Evolutionary conservation across 64 coral and sea anemone species (phyloP), one percentile per base, ranked within the genome.

Genomic region (Montipora foliosa): DNA sequence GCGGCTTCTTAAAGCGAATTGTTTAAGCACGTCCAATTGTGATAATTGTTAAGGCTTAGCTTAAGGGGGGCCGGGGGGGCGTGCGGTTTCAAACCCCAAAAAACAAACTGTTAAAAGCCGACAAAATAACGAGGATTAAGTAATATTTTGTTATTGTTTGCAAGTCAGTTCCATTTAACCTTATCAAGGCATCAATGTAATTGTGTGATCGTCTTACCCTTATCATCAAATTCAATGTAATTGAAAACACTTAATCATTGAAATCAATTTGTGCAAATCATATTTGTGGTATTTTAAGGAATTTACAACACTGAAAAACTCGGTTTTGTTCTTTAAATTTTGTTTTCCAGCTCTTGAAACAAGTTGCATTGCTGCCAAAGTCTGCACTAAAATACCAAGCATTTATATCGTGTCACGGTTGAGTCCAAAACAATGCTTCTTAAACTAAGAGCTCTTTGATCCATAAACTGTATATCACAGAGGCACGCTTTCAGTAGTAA

Each of bases 101-200:
- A 86, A 86, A 86, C 82, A 86, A 84, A 67, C 44, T 19, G 46
- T 46, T 84, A 84, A 70, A 86, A 22, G 45, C 62, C 82, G 64
- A 50, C 82, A 64, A 29, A 75, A 75, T 75, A 14, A 79, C 47
- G 55, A 83, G 60, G 5, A 83, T 14, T 66, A 29, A 12, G 17
- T 25, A 60, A 8, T 66, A 44, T 29, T 83, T 66, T 64, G 9
- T n/a, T 16, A 82, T 44, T 82, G 79, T 73, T 73, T 73, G 22
- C 22, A 73, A 73, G 61, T 64, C 61, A 71, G 20, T 71, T 71
- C 68, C 20, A 22, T 71, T 47, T 44, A 76, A 76, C 8, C 37
- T 76, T 76, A 76, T 76, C 74, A 76, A 21, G 68, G 68, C 68
- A 71, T n/a, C 17, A 24, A 20, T 17, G 20, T 24, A 71, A 71